Evolutionary conservation across 2,888 invertebrate genomes (phyloP).

Genomic region (Coronaproctus castanopsis): DNA sequence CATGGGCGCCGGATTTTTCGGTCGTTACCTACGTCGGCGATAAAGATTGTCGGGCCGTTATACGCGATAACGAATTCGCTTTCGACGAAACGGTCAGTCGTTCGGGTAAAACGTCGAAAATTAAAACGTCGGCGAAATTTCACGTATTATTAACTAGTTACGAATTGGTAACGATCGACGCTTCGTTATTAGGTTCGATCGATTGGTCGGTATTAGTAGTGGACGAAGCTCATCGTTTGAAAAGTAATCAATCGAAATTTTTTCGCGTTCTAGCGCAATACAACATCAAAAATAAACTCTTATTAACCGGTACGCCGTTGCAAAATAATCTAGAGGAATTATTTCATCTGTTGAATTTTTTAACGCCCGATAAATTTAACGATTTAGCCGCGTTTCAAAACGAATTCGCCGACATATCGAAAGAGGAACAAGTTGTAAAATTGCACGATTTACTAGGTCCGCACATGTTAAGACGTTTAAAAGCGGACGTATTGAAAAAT

Average conservation of each 20-base stretch:
- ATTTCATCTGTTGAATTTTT: slow-evolving; percentile 94
- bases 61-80: slow-evolving; percentile 83
- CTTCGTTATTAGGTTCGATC: slow-evolving; percentile 86
- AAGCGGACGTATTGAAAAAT: slow-evolving; percentile 93
- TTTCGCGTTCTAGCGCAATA: slow-evolving; percentile 82
- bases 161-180: slow-evolving; percentile 89
- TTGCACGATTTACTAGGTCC: slow-evolving; percentile 95
- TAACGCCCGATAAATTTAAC: slow-evolving; percentile 86
- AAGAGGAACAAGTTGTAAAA: slow-evolving; percentile 97
- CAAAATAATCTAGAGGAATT: slow-evolving; percentile 98
- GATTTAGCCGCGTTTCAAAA: slow-evolving; percentile 86
- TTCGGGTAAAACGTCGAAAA: slow-evolving; percentile 37
- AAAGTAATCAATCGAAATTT: slow-evolving; percentile 98
- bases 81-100: slow-evolving; percentile 84
- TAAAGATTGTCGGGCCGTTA: slow-evolving; percentile 83
- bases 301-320: slow-evolving; percentile 92
- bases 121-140: slow-evolving; percentile 70
- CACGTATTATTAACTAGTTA: slow-evolving; percentile 96
- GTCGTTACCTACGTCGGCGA: slow-evolving; percentile 66
- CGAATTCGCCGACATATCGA: slow-evolving; percentile 95
- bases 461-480: slow-evolving; percentile 93
- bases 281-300: slow-evolving; percentile 78
- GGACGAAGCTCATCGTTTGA: slow-evolving; percentile 95
- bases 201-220: slow-evolving; percentile 98
- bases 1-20: slow-evolving; percentile 98